Conservation (phyloP, 2,888 invertebrate species). For the Drepana falcataria region DNA sequence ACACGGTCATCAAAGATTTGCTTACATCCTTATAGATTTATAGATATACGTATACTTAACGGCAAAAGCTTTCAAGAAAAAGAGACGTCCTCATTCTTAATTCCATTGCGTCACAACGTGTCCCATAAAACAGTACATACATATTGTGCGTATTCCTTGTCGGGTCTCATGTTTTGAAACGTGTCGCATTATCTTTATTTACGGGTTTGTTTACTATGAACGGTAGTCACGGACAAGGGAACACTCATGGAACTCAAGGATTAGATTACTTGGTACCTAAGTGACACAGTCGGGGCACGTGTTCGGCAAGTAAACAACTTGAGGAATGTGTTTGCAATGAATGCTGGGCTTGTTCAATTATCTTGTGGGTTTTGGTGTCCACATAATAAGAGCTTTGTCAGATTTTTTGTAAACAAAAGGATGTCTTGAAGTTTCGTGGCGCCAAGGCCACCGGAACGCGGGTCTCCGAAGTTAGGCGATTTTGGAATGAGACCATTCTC, state of each 20-base stretch:
- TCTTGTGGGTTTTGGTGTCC: background rate
- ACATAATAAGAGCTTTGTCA: background rate
- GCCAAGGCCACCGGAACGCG: too few species aligned
- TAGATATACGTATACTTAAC: background rate
- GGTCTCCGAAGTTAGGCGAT: too few species aligned
- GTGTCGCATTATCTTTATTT: slow-evolving; percentile 9
- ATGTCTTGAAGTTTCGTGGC: too few species aligned
- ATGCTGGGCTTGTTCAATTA: background rate
- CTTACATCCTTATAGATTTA: background rate
- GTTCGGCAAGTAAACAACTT: background rate
- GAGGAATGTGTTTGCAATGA: slow-evolving; percentile 9
- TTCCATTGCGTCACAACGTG: background rate
- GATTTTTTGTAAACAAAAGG: background rate
- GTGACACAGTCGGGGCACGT: background rate
- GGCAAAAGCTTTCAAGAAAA: background rate
- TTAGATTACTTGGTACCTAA: slow-evolving; percentile 8
- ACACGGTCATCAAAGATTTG: background rate
- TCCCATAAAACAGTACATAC: background rate
- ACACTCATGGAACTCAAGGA: slow-evolving; percentile 9
- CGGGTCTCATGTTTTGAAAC: slow-evolving; percentile 1
- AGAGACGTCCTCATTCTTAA: background rate
- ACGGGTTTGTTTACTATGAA: slow-evolving; percentile 13
- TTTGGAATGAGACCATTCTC: too few species aligned
- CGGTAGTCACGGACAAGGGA: slow-evolving; percentile 8
- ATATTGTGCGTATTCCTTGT: background rate